Percentiles rank a stretch among this genome's conserved stretches.
Evolutionary conservation across 2,888 invertebrate species (phyloP).

Genomic region (Cryptophagus acutangulus): DNA sequence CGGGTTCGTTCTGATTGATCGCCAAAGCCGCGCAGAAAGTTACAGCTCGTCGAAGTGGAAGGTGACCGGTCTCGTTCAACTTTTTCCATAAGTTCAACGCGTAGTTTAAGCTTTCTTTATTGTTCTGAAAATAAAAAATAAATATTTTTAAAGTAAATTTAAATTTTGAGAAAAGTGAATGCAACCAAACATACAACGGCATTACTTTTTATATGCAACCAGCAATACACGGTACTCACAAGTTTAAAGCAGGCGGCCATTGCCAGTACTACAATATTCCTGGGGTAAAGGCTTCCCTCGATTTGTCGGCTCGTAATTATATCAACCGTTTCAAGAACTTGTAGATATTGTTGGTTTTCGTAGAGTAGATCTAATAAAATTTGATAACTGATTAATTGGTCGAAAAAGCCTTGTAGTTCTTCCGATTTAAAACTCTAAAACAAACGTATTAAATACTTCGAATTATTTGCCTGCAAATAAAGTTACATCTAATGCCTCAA

Average conservation of each 20-base stretch:
- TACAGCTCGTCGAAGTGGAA: slow-evolving; percentile 57
- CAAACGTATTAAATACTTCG: slow-evolving; percentile 13
- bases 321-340: slow-evolving; percentile 62
- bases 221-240: too few relatives aligned
- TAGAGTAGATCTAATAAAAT: slow-evolving; percentile 68
- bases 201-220: slow-evolving; percentile 6
- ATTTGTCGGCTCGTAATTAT: slow-evolving; percentile 56
- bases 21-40: slow-evolving; percentile 64
- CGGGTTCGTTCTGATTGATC: slow-evolving; percentile 62
- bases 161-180: slow-evolving; percentile 3
- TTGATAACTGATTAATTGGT: slow-evolving; percentile 64
- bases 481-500: slow-evolving; percentile 54
- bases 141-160: slow-evolving; percentile 5
- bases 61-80: slow-evolving; percentile 53
- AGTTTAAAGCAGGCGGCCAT: slow-evolving; percentile 71
- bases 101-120: slow-evolving; percentile 60
- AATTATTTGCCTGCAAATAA: slow-evolving; percentile 5
- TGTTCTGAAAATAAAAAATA: slow-evolving; percentile 54
- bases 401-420: slow-evolving; percentile 62
- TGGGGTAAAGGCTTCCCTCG: slow-evolving; percentile 62
- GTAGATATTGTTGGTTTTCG: slow-evolving; percentile 61
- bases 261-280: slow-evolving; percentile 61
- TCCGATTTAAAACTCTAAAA: slow-evolving; percentile 62
- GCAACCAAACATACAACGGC: slow-evolving; percentile 4
- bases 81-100: slow-evolving; percentile 60